Percentiles rank a stretch among this genome's conserved stretches.
Evolutionary conservation across 2,113 vertebrate genomes (phyloP).

Genomic region (Labeo rohita): DNA sequence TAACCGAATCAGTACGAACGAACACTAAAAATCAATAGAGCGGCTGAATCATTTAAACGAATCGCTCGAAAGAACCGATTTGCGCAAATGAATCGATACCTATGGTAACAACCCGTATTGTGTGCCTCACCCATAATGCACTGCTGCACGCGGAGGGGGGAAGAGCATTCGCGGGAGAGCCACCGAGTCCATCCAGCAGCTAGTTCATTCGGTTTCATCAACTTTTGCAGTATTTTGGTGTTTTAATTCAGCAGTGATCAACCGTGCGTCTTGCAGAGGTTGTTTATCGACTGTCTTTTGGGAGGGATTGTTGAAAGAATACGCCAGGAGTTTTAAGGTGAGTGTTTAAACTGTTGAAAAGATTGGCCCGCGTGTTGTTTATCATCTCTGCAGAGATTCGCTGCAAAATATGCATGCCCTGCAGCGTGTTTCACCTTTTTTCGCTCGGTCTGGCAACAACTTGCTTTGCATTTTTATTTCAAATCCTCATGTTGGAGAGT

Average conservation of each 20-base stretch:
- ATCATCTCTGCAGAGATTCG: constrained; percentile 4
- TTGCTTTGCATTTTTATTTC: background rate
- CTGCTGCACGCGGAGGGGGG: background rate
- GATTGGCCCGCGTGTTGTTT: constrained; percentile 38
- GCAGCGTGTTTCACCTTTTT: background rate
- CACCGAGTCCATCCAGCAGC: background rate
- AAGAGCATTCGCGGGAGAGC: constrained; percentile 46
- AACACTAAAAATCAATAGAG: background rate
- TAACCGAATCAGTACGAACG: background rate
- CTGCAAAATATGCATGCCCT: constrained; percentile 8
- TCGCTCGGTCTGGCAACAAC: background rate
- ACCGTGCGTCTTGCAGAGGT: background rate
- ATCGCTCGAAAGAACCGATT: background rate
- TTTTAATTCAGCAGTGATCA: background rate
- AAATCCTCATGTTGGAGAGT: background rate
- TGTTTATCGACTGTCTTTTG: background rate
- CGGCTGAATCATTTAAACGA: background rate
- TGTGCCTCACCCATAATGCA: background rate
- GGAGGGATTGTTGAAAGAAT: background rate
- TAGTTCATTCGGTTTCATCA: background rate
- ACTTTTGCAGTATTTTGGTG: background rate
- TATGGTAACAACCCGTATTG: background rate
- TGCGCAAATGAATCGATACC: background rate
- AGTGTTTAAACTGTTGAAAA: constrained; percentile 25
- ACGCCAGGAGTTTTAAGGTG: background rate